Base-by-base conservation (phyloP, 2,888 invertebrate species). In the Tetragonula carbonaria region DNA sequence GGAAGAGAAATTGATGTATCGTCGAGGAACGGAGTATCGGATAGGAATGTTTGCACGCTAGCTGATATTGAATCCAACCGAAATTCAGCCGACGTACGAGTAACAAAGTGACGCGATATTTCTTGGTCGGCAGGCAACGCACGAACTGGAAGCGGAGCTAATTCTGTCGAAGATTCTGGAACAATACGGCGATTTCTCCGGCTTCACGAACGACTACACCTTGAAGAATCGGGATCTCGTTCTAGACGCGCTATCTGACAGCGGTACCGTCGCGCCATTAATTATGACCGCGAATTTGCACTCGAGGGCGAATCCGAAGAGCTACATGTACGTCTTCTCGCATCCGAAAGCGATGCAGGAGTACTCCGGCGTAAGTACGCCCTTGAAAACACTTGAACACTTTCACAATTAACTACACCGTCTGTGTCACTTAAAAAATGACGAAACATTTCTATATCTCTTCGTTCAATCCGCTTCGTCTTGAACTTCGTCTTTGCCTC, bases 201-300 rank as follows among this genome's bases (percentile, higher is more conserved):
- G 88, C 95, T 96, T 92, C 95, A 96, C 86, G 95, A 96, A 91
- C 95, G 96, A 87, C 95, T 96, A 95, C 94, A 95, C 68, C 95
- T 95, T 72, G 95, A 96, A 93, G 95, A 96, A 97, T 93, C 96
- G 98, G 53, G 97, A 98, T 94, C 96, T 97, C 74, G 96, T 99
- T 8, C 95, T 99, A 86, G 98, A 98, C 93, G 96, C 98, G 82
- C 96, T 99, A 84, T 98, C 98, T 76, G 99, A 99, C 95, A 98
- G 98, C 13, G 96, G 98, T 80, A 97, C 98, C 33, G 96, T 97
- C 38, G 97, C 98, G 1, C 99, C 98, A 0, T 95, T 98, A 88
- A 95, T 98, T 85, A 96, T 96, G 94, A 97, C 97, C 84, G 97
- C 97, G 28, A 96, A 97, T 94, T 96, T 97, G 93, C 98, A 98